Conservation (phyloP, 2,888 invertebrate genomes). For the Megalurothrips usitatus region DNA sequence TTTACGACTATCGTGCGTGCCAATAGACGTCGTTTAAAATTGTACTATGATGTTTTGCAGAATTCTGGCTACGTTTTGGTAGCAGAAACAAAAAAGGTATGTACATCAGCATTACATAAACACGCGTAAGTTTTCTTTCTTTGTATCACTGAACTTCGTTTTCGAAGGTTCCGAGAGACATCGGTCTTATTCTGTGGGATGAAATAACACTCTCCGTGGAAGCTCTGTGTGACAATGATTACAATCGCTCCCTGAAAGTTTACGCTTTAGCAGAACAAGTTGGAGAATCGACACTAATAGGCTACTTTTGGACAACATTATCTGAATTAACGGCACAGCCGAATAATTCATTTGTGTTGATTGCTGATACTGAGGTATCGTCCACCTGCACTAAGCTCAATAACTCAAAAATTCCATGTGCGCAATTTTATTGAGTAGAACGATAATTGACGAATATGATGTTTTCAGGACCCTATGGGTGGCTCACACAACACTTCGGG, state of each 20-base stretch:
- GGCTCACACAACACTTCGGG: not conserved
- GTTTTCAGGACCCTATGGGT: not conserved
- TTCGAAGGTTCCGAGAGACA: not conserved
- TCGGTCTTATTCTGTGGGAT: not conserved
- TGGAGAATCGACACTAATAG: not conserved
- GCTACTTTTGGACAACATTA: not conserved
- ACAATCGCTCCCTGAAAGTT: not conserved
- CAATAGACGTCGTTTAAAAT: too few species aligned
- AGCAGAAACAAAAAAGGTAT: not conserved
- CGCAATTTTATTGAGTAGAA: not conserved
- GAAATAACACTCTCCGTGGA: not conserved
- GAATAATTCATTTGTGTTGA: not conserved
- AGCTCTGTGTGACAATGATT: not conserved
- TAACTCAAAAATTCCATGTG: not conserved
- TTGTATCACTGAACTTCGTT: not conserved
- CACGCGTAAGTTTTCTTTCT: not conserved
- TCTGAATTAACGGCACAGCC: not conserved
- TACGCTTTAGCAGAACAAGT: not conserved
- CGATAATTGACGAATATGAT: fast-evolving
- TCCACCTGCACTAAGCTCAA: too few species aligned
- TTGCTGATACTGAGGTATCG: not conserved
- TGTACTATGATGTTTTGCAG: not conserved
- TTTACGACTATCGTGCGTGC: not conserved
- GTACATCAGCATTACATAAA: not conserved
- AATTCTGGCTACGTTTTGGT: not conserved